Evolutionary conservation across 2,888 invertebrate species (phyloP), one percentile per base, ranked within the genome.

Genomic region (Pyrochroa serraticornis): DNA sequence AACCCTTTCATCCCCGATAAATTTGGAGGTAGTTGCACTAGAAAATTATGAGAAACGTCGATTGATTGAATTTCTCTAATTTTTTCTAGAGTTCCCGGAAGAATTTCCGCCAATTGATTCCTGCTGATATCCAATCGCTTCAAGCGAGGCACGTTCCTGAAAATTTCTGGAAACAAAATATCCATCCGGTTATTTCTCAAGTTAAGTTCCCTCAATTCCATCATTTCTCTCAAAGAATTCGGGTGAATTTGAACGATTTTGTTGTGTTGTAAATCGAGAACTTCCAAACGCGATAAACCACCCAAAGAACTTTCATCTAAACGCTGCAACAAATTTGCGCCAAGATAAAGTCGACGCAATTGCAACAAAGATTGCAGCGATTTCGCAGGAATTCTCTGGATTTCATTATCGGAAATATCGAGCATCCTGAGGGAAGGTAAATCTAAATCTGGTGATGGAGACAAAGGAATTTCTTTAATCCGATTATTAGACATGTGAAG

Each of bases 101-200:
- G 84, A 59, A 92, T 84, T 69, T 85, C 87, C 36, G 87, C 85
- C 38, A 93, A 76, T 73, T 86, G 86, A 75, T 93, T 93, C 67
- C 86, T 84, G 63, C 92, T 92, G 13, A 93, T 79, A 75, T 93
- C 91, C 35, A 93, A 72, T 46, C 82, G 82, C 56, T 86, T 86
- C 46, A 92, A 75, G 35, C 83, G 83, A 7, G 80, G 76, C 62
- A 88, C 88, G 44, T 88, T 87, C 62, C 85, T 83, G 52, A 93
- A 86, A 8, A 88, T 77, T 68, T 88, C 85, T 9, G 88, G 85
- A 58, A 87, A 85, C 37, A 93, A 82, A 43, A 84, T 80, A 65
- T 90, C 88, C 57, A 94, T 80, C 47, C 89, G 85, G 73, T 94
- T 94, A 44, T 91, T 89, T 44, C 88, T 86, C 47, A 93, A 76